Conservation (phyloP, 1,140 invertebrate species). For the Drosophila sproati region DNA sequence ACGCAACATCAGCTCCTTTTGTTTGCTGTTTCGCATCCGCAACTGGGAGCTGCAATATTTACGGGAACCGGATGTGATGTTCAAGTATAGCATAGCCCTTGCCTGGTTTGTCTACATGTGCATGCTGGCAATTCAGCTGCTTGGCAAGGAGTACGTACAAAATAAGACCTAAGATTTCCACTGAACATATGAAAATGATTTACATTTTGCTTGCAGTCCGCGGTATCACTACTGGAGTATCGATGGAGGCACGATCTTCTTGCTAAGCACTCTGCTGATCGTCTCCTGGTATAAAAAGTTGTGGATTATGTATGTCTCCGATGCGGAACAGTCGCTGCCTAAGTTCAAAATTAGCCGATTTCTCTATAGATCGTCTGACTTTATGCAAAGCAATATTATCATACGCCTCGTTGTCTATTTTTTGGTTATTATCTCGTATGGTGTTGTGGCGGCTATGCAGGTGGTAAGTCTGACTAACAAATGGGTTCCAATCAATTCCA, state of each 20-base stretch:
- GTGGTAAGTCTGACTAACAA: slow-evolving; percentile 84
- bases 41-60: slow-evolving; percentile 81
- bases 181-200: background rate
- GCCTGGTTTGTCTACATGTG: slow-evolving; percentile 70
- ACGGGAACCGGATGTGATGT: slow-evolving; percentile 78
- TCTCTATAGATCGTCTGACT: slow-evolving; percentile 85
- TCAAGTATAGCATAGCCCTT: slow-evolving; percentile 80
- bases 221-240: slow-evolving; percentile 66
- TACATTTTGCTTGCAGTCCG: slow-evolving; percentile 21
- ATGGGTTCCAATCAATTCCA: background rate
- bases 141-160: slow-evolving; percentile 66
- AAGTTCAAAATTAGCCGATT: slow-evolving; percentile 77
- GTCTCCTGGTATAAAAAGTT: slow-evolving; percentile 84
- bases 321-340: slow-evolving; percentile 61
- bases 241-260: slow-evolving; percentile 62
- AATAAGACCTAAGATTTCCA: fast-evolving
- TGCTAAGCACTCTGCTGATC: slow-evolving; percentile 79
- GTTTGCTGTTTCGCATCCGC: slow-evolving; percentile 74
- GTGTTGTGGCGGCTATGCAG: slow-evolving; percentile 88
- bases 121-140: slow-evolving; percentile 70
- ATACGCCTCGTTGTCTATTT: slow-evolving; percentile 88
- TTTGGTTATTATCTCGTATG: slow-evolving; percentile 87
- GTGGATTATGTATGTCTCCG: slow-evolving; percentile 80
- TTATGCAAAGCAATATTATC: slow-evolving; percentile 87
- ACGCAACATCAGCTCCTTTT: slow-evolving; percentile 79